Percentiles rank a stretch among this genome's conserved stretches.
Conservation (phyloP, 2,113 vertebrate genomes). For the Athene cunicularia region DNA sequence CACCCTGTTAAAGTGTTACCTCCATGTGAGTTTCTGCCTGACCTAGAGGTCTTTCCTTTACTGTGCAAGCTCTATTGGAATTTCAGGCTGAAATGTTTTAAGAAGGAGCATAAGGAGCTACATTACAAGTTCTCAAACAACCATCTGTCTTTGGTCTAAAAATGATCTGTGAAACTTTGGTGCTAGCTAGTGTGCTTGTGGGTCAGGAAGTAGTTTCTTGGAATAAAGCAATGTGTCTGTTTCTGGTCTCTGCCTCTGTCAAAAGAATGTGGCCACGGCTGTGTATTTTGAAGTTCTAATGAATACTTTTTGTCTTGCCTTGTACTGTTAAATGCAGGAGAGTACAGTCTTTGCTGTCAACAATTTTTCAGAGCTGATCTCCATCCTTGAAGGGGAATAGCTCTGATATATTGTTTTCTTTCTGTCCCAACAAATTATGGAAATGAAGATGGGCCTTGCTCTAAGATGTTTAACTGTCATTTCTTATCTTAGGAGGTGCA, state of each 20-base stretch:
- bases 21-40: constrained; percentile 83
- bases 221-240: neutral
- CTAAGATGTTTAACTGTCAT: neutral
- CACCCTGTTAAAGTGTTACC: constrained; percentile 94
- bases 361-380: neutral
- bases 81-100: neutral
- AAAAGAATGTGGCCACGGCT: neutral
- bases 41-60: neutral
- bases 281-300: neutral
- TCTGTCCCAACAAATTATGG: neutral
- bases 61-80: accelerated
- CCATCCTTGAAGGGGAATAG: neutral
- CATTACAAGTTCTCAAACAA: neutral
- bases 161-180: neutral
- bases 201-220: neutral
- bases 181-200: neutral
- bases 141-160: neutral
- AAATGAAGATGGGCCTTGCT: neutral
- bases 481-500: neutral
- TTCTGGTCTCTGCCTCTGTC: neutral
- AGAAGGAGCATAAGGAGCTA: neutral
- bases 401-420: neutral
- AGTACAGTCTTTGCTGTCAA: neutral
- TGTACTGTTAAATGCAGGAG: neutral
- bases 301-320: neutral